Evolutionary conservation across 2,797 vertebrate genomes (phyloP).

Genomic region (Podarcis lilfordi): DNA sequence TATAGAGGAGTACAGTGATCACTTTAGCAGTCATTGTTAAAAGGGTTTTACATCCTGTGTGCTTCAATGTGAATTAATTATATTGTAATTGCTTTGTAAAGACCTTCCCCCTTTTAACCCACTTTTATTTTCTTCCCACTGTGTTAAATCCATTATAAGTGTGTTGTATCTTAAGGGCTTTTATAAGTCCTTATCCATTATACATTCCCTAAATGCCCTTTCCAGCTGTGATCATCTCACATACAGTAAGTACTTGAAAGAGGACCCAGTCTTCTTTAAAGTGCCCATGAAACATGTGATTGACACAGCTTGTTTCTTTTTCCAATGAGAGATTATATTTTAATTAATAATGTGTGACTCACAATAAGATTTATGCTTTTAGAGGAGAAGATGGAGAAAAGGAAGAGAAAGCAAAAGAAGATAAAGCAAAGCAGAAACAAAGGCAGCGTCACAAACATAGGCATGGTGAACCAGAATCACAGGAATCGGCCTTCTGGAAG

Average conservation of each 20-base stretch:
- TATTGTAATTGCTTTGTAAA: neutral
- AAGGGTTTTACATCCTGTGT: neutral
- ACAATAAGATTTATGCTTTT: slow-evolving; percentile 42
- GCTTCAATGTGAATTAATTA: neutral
- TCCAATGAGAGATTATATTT: neutral
- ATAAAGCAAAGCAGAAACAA: slow-evolving; percentile 85
- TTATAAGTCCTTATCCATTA: neutral
- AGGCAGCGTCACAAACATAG: slow-evolving; percentile 82
- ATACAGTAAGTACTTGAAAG: neutral
- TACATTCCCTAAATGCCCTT: neutral
- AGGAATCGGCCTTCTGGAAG: slow-evolving; percentile 95
- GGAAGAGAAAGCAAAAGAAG: slow-evolving; percentile 82
- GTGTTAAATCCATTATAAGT: neutral
- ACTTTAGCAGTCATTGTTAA: neutral
- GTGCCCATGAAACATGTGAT: neutral
- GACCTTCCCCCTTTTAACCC: neutral
- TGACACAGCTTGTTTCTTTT: neutral
- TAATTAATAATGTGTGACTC: neutral
- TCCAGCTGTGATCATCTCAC: neutral
- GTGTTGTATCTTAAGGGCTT: neutral
- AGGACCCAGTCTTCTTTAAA: neutral
- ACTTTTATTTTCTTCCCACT: neutral
- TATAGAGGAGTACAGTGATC: neutral
- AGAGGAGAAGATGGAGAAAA: slow-evolving; percentile 87
- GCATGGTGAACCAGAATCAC: slow-evolving; percentile 89